Base-by-base conservation (phyloP, 2,113 vertebrate species). In the Panurus biarmicus region DNA sequence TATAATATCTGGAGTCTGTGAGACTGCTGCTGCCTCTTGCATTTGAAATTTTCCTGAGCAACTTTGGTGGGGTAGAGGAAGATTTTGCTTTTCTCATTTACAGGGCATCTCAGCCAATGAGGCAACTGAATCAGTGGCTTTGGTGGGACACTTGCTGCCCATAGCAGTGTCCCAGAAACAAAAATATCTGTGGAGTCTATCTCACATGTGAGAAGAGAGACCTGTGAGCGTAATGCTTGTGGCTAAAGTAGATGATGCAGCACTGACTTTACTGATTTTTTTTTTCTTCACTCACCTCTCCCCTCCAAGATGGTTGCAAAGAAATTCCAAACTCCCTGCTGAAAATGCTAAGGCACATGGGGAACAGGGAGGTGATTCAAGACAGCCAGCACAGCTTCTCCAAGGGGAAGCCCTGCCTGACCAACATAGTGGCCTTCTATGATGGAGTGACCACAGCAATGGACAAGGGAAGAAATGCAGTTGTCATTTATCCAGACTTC, bases 31-130 rank as follows among this genome's bases (percentile, higher is more conserved):
- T 93, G 38, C 75, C 72, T 86, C 35, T 53, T 50, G 57, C 61
- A 61, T 91, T 78, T 87, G 36, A 78, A 89, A 73, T 89, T 89
- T 89, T 88, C 80, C 53, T n/a, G 61, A 95, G 50, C 40, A 84
- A 82, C 51, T 91, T 73, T 17, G n/a, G 21, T 73, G n/a, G 38
- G 10, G 28, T 65, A 72, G n/a, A 58, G 36, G 35, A 81, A 66
- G 38, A 83, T 89, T 85, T 89, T 85, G 10, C 14, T 92, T 96
- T 81, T 91, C 38, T 60, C 84, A 36, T 69, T 94, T 89, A 87
- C 70, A 80, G 62, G 75, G 67, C 31, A 78, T 24, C 77, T 73
- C 50, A 84, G 54, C 25, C 26, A 71, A 50, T 0, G 2, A 83
- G 26, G 31, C 53, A 88, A 73, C 29, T 36, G 47, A 77, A 79